These are phyloP conservation scores for Geococcyx californianus DNA, from an alignment of 2,113 vertebrate genomes.

Conservation along the genomic window DNA sequence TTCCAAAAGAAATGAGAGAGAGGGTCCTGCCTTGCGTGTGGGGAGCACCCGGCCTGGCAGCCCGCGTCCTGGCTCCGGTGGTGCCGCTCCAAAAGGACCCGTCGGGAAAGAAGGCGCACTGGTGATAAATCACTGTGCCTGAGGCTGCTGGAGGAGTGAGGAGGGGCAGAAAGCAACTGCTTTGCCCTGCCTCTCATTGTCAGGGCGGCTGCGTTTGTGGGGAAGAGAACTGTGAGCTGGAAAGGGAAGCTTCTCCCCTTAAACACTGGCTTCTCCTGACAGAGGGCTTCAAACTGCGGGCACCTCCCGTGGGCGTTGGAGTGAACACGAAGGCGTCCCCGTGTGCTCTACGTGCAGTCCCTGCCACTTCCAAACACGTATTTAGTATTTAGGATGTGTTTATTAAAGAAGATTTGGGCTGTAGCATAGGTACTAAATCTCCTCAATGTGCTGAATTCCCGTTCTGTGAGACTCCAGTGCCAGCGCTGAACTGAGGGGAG, in stretches of 20 bases:
- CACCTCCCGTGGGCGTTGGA: fast-evolving
- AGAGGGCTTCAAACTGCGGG: background rate
- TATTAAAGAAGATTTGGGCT: constrained; percentile 29
- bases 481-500: constrained; percentile 51
- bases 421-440: constrained; percentile 34
- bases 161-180: background rate
- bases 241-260: background rate
- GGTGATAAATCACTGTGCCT: background rate
- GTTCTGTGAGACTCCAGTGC: constrained; percentile 42
- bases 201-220: background rate
- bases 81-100: background rate
- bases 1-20: background rate
- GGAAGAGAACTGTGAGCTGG: background rate
- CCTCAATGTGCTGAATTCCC: constrained; percentile 48
- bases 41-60: background rate
- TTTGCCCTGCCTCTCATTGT: constrained; percentile 4
- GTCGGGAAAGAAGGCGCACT: fast-evolving
- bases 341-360: background rate
- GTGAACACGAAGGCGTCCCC: background rate
- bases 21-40: background rate
- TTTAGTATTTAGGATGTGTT: background rate
- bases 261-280: background rate
- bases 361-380: background rate
- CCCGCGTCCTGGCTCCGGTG: background rate
- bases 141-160: background rate